Evolutionary conservation across 2,888 invertebrate genomes (phyloP).

Genomic region (Euspilapteryx auroguttella): DNA sequence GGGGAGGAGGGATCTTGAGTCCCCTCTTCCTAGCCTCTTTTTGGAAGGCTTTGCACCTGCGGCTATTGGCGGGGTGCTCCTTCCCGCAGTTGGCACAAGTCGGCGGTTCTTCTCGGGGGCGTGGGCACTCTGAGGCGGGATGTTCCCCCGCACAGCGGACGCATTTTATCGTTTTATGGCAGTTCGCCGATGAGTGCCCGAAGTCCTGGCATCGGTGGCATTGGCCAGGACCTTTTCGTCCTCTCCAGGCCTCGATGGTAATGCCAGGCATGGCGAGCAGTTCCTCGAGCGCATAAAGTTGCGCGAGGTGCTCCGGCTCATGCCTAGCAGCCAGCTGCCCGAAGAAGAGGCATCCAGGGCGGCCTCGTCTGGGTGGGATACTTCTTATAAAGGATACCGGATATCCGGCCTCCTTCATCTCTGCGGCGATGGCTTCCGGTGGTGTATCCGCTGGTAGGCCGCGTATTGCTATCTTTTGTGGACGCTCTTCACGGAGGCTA

Average conservation of each 20-base stretch:
- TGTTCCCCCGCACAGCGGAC: conserved; percentile 1
- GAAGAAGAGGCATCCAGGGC: not conserved
- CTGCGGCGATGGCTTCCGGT: not conserved
- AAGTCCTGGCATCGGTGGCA: conserved; percentile 1
- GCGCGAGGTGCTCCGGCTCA: not conserved
- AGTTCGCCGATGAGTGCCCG: not conserved
- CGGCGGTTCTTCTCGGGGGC: not conserved
- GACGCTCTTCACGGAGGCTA: not conserved
- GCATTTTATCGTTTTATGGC: not conserved
- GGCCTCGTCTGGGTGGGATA: not conserved
- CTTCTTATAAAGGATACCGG: too few relatives aligned
- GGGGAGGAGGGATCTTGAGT: too few relatives aligned
- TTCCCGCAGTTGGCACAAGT: conserved; percentile 1
- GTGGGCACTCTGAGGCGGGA: not conserved
- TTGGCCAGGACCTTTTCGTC: not conserved
- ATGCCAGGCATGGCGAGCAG: not conserved
- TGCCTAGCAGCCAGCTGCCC: too few relatives aligned
- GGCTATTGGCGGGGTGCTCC: not conserved
- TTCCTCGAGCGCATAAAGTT: not conserved
- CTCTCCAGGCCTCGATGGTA: not conserved
- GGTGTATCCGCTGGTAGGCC: not conserved
- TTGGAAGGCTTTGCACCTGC: not conserved
- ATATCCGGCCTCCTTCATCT: not conserved
- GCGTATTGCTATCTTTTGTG: not conserved
- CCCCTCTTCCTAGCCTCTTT: not conserved